phyloP scores from a whole-genome alignment of 2,113 vertebrate genomes.

The Hystrix brachyura region DNA sequence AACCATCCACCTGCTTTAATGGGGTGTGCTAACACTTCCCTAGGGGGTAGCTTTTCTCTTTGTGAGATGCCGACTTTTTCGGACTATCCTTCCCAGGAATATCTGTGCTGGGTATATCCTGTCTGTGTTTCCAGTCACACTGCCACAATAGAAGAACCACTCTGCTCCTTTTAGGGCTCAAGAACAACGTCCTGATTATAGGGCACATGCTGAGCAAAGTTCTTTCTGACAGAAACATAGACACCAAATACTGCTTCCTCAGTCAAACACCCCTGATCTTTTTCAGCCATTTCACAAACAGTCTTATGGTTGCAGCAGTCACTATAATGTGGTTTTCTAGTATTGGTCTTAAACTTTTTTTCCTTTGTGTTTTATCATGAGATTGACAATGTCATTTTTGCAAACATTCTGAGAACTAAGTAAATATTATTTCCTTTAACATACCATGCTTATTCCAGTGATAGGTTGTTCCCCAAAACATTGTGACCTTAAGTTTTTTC shows the following conservation, averaged over 20 bases:
- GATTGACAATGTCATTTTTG: slow-evolving; percentile 13
- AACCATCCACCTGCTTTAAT: neutral
- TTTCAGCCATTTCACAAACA: neutral
- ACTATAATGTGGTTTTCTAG: neutral
- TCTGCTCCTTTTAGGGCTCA: neutral
- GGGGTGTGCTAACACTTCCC: neutral
- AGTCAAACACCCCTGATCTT: neutral
- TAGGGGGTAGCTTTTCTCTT: neutral
- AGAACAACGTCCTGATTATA: neutral
- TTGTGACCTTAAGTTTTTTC: slow-evolving; percentile 35
- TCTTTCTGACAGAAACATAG: neutral
- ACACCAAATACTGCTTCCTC: neutral
- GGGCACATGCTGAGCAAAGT: neutral
- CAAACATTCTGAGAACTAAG: slow-evolving; percentile 43
- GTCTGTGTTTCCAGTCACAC: neutral
- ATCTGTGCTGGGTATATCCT: neutral
- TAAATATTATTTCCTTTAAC: slow-evolving; percentile 5
- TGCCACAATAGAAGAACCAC: neutral
- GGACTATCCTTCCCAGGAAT: neutral
- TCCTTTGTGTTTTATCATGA: slow-evolving; percentile 31
- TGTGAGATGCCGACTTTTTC: neutral
- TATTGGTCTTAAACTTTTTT: neutral
- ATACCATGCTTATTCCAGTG: neutral
- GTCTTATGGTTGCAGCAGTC: neutral
- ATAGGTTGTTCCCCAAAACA: neutral